A percentile compares a stretch with the other conserved stretches of the same genome.
These are phyloP conservation scores for Oreamnos americanus DNA, from an alignment of 2,113 vertebrate species.

Conservation along the genomic window DNA sequence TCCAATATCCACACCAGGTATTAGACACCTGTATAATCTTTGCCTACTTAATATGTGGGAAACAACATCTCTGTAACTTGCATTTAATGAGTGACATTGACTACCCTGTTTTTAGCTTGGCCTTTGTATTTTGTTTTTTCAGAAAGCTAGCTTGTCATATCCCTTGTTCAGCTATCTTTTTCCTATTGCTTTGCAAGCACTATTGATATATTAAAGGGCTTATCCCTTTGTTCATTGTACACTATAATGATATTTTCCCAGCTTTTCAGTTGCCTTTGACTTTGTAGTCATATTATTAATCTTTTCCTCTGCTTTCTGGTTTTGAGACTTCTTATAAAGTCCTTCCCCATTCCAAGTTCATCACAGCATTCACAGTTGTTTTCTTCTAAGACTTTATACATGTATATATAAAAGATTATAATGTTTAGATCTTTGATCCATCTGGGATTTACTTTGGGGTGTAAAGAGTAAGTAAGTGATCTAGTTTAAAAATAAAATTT, in stretches of 20 bases:
- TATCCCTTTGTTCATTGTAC: not conserved
- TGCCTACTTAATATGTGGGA: not conserved
- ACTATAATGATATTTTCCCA: not conserved
- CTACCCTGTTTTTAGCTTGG: not conserved
- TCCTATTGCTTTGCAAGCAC: not conserved
- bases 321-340: not conserved
- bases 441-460: not conserved
- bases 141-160: not conserved
- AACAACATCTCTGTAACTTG: not conserved
- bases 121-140: not conserved
- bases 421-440: not conserved
- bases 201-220: not conserved
- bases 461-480: not conserved
- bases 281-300: not conserved
- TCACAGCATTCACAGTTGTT: not conserved
- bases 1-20: not conserved
- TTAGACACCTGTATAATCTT: not conserved
- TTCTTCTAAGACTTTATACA: not conserved
- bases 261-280: not conserved
- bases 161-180: not conserved
- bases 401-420: not conserved
- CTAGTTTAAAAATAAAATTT: conserved; percentile 11
- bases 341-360: not conserved
- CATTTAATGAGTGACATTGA: not conserved
- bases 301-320: not conserved